Evolutionary conservation across 2,888 invertebrate species (phyloP), one percentile per base, ranked within the genome.

Genomic region (Meandrusa payeni): DNA sequence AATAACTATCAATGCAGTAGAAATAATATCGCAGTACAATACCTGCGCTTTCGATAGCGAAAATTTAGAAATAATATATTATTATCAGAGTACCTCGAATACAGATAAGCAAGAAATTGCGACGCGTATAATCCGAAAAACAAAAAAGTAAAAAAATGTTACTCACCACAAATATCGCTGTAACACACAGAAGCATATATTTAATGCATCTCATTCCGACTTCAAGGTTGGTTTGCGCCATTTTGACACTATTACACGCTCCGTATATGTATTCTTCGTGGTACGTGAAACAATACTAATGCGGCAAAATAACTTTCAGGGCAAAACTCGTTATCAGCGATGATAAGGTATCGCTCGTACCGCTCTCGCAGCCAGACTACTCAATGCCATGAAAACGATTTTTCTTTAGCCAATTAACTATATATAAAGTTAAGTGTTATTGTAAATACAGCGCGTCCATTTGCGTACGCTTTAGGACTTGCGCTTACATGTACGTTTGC

Each of bases 151-250:
- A 13, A 17, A n/a, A 27, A 5, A 5, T 10, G 17, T 26, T 31
- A 90, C 94, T 92, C 72, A 94, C 94, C 83, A 93, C 92, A 77
- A 94, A 94, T 70, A 94, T 91, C 13, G 93, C 90, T 68, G 94
- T 94, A 57, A 94, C 93, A 55, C 92, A 88, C 60, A 94, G 89
- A 52, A 95, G 83, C 82, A 94, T 89, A 64, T 93, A 94, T 74
- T 94, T 94, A 45, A 94, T 92, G 64, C 92, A 90, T 69, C 86
- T 90, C 93, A 93, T 93, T 57, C 93, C 93, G 13, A 91, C 83
- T 69, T 92, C 90, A 45, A 90, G 63, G 55, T 66, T 74, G 37
- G 57, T 70, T 39, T 64, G 57, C 58, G 75, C 59, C 87, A 86
- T 88, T 64, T 64, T 78, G 19, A 40, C 44, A 55, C 52, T 50